Percentiles rank a stretch among this genome's conserved stretches.
Evolutionary conservation across 2,113 vertebrate species (phyloP).

Genomic region (Zosterops borbonicus): DNA sequence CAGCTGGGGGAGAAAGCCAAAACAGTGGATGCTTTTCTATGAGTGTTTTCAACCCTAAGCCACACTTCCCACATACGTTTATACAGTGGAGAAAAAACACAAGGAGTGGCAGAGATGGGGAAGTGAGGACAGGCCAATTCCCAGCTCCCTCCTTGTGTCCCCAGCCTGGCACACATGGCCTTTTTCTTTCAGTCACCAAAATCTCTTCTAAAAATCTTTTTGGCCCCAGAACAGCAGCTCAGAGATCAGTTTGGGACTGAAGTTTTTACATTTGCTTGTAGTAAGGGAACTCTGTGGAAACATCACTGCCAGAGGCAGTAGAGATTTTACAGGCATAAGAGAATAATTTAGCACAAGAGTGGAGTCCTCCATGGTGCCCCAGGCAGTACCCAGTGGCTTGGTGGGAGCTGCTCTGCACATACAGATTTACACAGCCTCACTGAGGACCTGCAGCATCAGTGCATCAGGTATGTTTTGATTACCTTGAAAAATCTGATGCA

Average conservation of each 20-base stretch:
- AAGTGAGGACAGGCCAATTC: not conserved
- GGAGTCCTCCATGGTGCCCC: constrained; percentile 19
- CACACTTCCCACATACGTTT: fast-evolving
- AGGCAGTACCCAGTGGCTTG: not conserved
- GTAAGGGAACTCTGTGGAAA: constrained; percentile 9
- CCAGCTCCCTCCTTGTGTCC: not conserved
- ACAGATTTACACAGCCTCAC: not conserved
- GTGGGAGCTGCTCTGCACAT: not conserved
- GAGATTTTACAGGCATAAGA: not conserved
- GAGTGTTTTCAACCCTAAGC: not conserved
- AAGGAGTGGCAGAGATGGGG: fast-evolving
- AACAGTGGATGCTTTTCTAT: not conserved
- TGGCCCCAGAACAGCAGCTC: not conserved
- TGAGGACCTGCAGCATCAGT: not conserved
- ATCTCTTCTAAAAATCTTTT: not conserved
- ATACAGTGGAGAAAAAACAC: not conserved
- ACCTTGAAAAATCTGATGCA: not conserved
- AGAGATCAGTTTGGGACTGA: not conserved
- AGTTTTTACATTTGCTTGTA: constrained; percentile 1
- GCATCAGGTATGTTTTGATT: not conserved
- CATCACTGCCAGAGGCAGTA: constrained; percentile 7
- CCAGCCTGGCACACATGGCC: not conserved
- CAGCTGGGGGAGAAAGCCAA: not conserved
- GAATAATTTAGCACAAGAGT: constrained; percentile 25
- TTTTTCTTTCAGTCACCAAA: not conserved